These are phyloP conservation scores for Entomobrya proxima DNA, from an alignment of 2,888 invertebrate species.

Conservation along the genomic window DNA sequence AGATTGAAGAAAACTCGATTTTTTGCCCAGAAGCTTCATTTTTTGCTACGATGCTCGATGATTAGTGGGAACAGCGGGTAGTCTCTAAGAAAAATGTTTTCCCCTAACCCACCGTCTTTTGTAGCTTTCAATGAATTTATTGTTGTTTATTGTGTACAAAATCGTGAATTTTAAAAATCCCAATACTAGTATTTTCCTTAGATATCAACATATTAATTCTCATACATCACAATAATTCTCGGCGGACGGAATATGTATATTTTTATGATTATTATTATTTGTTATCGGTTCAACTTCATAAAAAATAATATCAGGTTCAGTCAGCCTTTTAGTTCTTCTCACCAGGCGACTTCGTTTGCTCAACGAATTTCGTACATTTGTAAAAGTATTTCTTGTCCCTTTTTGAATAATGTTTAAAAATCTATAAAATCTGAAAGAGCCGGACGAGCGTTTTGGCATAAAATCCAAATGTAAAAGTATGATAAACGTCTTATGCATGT, in stretches of 20 bases:
- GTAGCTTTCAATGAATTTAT: neutral
- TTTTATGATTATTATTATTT: slow-evolving; percentile 23
- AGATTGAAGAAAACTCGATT: slow-evolving; percentile 56
- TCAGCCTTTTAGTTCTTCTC: neutral
- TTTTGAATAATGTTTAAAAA: neutral
- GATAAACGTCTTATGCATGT: neutral
- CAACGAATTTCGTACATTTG: neutral
- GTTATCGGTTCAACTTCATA: slow-evolving; percentile 34
- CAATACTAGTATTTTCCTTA: neutral
- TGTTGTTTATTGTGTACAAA: slow-evolving; percentile 14
- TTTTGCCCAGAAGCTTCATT: slow-evolving; percentile 62
- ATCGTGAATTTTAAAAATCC: slow-evolving; percentile 27
- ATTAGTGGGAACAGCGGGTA: slow-evolving; percentile 64
- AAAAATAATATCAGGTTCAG: slow-evolving; percentile 47
- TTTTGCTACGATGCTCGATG: slow-evolving; percentile 51
- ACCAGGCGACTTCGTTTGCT: neutral
- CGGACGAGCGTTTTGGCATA: slow-evolving; percentile 1
- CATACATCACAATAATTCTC: neutral
- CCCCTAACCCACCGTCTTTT: neutral
- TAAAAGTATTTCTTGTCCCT: slow-evolving; percentile 3
- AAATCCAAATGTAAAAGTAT: neutral
- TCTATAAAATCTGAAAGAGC: neutral
- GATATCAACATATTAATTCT: neutral
- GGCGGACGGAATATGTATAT: neutral
- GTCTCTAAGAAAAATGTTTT: slow-evolving; percentile 29